These are phyloP conservation scores for Adrianichthys oophorus DNA, from an alignment of 2,797 vertebrate species.

Conservation along the genomic window DNA sequence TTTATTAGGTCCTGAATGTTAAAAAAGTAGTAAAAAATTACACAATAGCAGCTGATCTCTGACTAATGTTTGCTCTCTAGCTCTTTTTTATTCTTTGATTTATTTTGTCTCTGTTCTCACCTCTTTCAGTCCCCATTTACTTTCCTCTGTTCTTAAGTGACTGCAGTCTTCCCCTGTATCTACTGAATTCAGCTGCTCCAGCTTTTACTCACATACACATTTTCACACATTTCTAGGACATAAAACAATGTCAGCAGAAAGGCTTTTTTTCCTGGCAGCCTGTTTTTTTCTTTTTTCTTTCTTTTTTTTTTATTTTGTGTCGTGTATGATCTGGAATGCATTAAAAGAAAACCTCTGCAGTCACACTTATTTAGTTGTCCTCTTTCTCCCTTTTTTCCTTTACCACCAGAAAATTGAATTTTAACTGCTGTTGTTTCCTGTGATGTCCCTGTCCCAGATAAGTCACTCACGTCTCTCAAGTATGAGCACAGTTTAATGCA, in stretches of 20 bases:
- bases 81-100: slow-evolving; percentile 38
- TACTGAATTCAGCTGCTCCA: slow-evolving; percentile 69
- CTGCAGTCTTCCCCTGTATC: slow-evolving; percentile 60
- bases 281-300: slow-evolving; percentile 3
- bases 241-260: slow-evolving; percentile 72
- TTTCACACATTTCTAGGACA: slow-evolving; percentile 45
- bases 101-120: slow-evolving; percentile 40
- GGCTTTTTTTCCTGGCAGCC: slow-evolving; percentile 44
- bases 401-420: slow-evolving; percentile 70
- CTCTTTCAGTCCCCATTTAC: slow-evolving; percentile 17
- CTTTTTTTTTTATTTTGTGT: slow-evolving; percentile 27
- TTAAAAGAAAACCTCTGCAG: slow-evolving; percentile 68
- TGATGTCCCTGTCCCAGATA: slow-evolving; percentile 75
- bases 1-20: background rate
- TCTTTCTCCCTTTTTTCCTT: slow-evolving; percentile 42
- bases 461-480: slow-evolving; percentile 65
- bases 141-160: slow-evolving; percentile 59
- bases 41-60: slow-evolving; percentile 15
- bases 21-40: slow-evolving; percentile 5
- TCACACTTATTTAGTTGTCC: slow-evolving; percentile 70
- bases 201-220: slow-evolving; percentile 23
- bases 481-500: slow-evolving; percentile 27
- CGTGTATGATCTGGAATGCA: slow-evolving; percentile 60
- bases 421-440: slow-evolving; percentile 59
- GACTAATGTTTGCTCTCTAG: slow-evolving; percentile 28